Conservation (phyloP, 2,888 invertebrate species). For the Erebia aethiops region DNA sequence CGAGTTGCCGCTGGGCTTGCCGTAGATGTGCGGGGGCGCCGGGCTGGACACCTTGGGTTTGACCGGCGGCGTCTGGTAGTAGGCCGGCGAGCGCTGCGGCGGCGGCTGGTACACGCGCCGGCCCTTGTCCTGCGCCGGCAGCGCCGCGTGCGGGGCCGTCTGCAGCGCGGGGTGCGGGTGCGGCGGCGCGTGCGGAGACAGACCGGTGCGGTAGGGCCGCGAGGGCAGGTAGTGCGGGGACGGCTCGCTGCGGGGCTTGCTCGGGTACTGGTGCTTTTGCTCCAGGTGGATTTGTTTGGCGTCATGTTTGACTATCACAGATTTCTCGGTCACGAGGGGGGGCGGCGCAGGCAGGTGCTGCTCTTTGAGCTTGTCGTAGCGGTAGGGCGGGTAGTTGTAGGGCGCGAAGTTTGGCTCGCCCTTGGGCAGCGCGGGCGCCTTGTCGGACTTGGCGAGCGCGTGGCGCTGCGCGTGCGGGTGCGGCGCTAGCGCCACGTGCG, state of each 20-base stretch:
- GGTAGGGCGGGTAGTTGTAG: constrained; percentile 86
- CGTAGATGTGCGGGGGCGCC: constrained; percentile 89
- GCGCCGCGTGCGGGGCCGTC: constrained; percentile 65
- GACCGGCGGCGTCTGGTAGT: constrained; percentile 77
- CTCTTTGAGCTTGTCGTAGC: constrained; percentile 85
- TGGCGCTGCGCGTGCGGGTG: constrained; percentile 58
- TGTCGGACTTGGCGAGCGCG: constrained; percentile 65
- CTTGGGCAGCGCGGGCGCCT: constrained; percentile 75
- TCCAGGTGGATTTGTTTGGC: constrained; percentile 85
- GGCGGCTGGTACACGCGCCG: constrained; percentile 69
- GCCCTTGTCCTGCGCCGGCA: constrained; percentile 59
- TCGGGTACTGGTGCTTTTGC: constrained; percentile 82
- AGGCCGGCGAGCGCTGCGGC: constrained; percentile 69
- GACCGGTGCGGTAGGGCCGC: constrained; percentile 74
- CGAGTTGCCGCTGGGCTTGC: constrained; percentile 81
- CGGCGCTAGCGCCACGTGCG: constrained; percentile 54
- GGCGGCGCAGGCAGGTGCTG: constrained; percentile 86
- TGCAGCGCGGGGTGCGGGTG: constrained; percentile 75
- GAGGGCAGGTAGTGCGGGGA: constrained; percentile 81
- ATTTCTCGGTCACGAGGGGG: constrained; percentile 87
- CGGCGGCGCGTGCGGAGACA: constrained; percentile 82
- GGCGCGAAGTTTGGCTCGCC: constrained; percentile 87
- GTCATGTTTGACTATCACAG: constrained; percentile 91
- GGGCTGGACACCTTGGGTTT: constrained; percentile 90
- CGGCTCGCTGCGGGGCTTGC: constrained; percentile 82